Base-by-base conservation (phyloP, 2,113 vertebrate genomes). In the Pionites leucogaster region DNA sequence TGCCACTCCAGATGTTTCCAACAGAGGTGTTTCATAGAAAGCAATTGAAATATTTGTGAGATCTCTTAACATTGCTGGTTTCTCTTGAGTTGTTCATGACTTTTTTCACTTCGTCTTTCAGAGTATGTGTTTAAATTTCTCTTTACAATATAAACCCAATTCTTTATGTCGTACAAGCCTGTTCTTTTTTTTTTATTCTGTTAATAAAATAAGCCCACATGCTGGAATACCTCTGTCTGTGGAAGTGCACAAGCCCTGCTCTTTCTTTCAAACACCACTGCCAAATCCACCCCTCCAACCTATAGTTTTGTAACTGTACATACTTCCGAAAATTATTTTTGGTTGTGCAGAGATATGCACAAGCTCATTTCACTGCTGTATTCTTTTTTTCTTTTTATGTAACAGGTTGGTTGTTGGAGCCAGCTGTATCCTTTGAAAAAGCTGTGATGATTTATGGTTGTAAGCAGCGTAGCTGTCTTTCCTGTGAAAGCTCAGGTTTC, bases 361-460 rank as follows among this genome's bases (percentile, higher is more conserved):
- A 52, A 67, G 46, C 19, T 93, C 22, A 50, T 90, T 90, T 25
- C 33, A 57, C n/a, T 87, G 42, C 53, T 88, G 79, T 68, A 53
- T 82, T 72, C n/a, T 70, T 90, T 82, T 89, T 70, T 89, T 94
- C 13, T 65, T 82, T 97, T 49, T 94, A 19, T 97, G 37, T 97
- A 96, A 88, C 97, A 99, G 99, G 95, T 98, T 99, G 82, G 98
- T 99, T 90, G 98, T 99, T 87, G 99, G 99, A 97, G 99, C 99
- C 94, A 99, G 99, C 95, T 99, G 99, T 99, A 99, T 99, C 99
- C 98, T 99, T 98, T 96, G 50, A 63, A 82, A 92, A 92, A 67
- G 28, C 28, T 82, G 20, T 62, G 67, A 33, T 74, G 33, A 59
- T 64, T 69, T 94, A 11, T 81, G 53, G 23, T 63, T 71, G 9